Percentiles rank a stretch among this genome's conserved stretches.
These are phyloP conservation scores for Microtus ochrogaster DNA, from an alignment of 2,113 vertebrate species.

Conservation along the genomic window DNA sequence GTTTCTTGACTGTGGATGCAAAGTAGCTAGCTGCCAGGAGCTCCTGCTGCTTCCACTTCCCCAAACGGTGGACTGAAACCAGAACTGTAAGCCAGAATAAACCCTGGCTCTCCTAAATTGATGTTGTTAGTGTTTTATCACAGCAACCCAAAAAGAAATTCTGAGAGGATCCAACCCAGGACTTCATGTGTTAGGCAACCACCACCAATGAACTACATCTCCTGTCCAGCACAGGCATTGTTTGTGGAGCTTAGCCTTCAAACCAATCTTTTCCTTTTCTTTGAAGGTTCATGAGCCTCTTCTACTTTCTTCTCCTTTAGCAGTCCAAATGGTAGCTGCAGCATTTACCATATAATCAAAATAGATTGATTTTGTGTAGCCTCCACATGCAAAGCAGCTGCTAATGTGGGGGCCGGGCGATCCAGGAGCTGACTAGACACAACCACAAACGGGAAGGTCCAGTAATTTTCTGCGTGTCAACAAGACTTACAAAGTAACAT, in stretches of 20 bases:
- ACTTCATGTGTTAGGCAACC: not conserved
- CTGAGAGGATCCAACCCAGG: not conserved
- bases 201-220: too few relatives aligned
- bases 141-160: not conserved
- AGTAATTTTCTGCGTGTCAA: constrained; percentile 17
- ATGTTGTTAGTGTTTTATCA: not conserved
- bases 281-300: too few relatives aligned
- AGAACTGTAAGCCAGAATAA: not conserved
- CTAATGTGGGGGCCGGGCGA: not conserved
- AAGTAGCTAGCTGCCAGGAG: not conserved
- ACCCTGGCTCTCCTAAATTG: not conserved
- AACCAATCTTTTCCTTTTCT: not conserved
- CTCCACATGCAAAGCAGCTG: not conserved
- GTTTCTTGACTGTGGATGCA: not conserved
- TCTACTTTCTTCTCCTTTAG: not conserved
- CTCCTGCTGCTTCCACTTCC: not conserved
- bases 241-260: not conserved
- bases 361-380: not conserved
- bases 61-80: too few relatives aligned
- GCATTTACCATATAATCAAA: not conserved
- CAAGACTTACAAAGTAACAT: constrained; percentile 6
- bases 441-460: not conserved
- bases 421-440: not conserved
- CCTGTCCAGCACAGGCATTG: not conserved
- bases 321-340: not conserved